A percentile compares a stretch with the other conserved stretches of the same genome.
Evolutionary conservation across 2,888 invertebrate species (phyloP).

Genomic region (Formica aserva): DNA sequence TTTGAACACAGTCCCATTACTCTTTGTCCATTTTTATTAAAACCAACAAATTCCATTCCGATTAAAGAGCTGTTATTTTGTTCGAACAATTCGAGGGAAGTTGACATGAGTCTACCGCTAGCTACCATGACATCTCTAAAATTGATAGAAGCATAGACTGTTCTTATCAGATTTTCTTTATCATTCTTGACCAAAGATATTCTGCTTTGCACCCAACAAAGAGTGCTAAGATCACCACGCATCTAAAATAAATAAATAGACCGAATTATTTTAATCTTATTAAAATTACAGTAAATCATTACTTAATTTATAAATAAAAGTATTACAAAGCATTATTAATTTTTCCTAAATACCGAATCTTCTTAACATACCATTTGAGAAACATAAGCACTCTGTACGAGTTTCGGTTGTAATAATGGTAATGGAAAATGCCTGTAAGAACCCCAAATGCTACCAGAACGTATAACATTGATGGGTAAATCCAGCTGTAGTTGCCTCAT

Average conservation of each 20-base stretch:
- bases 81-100: neutral
- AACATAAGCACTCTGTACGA: slow-evolving; percentile 90
- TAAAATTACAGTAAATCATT: neutral
- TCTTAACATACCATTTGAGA: slow-evolving; percentile 86
- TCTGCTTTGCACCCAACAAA: neutral
- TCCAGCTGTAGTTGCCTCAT: slow-evolving; percentile 90
- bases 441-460: slow-evolving; percentile 88
- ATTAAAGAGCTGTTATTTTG: neutral
- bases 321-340: neutral
- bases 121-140: slow-evolving; percentile 12
- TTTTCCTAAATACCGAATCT: too few relatives aligned
- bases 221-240: neutral
- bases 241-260: neutral
- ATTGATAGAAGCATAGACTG: neutral
- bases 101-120: neutral
- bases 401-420: slow-evolving; percentile 86
- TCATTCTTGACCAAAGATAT: neutral
- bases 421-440: slow-evolving; percentile 93
- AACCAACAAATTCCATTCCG: slow-evolving; percentile 1
- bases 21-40: neutral
- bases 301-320: neutral
- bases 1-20: neutral
- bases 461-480: slow-evolving; percentile 91
- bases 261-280: neutral
- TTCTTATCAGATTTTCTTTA: neutral